These are phyloP conservation scores for Anagyrus pseudococci DNA, from an alignment of 2,888 invertebrate genomes.

Conservation along the genomic window DNA sequence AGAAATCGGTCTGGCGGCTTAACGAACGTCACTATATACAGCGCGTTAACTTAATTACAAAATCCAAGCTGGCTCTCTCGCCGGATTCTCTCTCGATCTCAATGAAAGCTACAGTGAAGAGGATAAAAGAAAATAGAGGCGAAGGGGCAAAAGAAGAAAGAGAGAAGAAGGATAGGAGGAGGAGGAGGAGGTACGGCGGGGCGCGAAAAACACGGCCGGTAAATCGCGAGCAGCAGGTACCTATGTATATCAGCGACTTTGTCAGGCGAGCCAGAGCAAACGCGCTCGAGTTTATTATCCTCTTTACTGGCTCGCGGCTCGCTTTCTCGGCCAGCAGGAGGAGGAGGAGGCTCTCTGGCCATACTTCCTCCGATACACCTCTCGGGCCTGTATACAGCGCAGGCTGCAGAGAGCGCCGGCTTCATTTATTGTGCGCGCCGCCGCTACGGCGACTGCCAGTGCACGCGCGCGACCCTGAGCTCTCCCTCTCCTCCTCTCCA, in stretches of 20 bases:
- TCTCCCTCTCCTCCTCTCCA: constrained; percentile 3
- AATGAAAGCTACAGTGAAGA: no score
- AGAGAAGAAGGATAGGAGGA: constrained; percentile 1
- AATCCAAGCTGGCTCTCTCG: no score
- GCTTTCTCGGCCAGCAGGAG: no score
- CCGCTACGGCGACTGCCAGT: constrained; percentile 15
- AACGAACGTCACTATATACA: no score
- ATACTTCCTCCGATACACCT: constrained; percentile 7
- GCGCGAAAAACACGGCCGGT: no score
- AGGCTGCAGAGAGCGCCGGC: constrained; percentile 35
- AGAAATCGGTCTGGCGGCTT: no score
- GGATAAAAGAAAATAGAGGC: no score
- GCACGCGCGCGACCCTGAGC: constrained; percentile 39
- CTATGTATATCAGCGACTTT: constrained; percentile 34
- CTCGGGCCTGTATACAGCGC: constrained; percentile 13
- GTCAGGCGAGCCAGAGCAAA: constrained; percentile 29
- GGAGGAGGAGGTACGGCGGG: constrained; percentile 5
- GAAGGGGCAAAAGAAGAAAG: neutral
- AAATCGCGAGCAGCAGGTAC: constrained; percentile 30
- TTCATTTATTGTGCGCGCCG: constrained; percentile 35
- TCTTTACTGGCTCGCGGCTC: constrained; percentile 40
- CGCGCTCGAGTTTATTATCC: constrained; percentile 46
- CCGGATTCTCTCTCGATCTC: no score
- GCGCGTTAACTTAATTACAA: no score
- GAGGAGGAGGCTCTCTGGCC: constrained; percentile 18